Evolutionary conservation across 2,888 invertebrate genomes (phyloP).

Genomic region (Onthophagus sagittarius): DNA sequence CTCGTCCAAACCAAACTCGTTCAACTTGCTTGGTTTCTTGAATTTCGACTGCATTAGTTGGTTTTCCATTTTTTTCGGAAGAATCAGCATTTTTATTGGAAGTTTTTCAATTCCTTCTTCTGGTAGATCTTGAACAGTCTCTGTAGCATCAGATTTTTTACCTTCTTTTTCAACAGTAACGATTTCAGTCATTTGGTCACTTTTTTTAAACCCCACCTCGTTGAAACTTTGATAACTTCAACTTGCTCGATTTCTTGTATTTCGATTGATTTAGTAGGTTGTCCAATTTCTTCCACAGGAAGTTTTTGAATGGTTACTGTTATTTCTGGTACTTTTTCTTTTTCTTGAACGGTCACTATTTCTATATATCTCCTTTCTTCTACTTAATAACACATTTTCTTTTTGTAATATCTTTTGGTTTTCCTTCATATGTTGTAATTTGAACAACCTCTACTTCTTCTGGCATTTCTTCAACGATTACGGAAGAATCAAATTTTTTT

Average conservation of each 20-base stretch:
- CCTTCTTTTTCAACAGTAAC: constrained; percentile 46
- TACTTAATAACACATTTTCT: constrained; percentile 44
- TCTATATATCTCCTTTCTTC: constrained; percentile 38
- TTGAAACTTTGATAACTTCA: constrained; percentile 40
- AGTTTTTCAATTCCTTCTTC: constrained; percentile 34
- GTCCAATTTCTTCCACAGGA: constrained; percentile 34
- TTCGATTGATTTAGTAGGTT: constrained; percentile 24
- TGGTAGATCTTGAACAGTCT: constrained; percentile 35
- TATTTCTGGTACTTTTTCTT: constrained; percentile 46
- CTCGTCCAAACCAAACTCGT: too few species aligned
- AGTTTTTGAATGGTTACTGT: constrained; percentile 46
- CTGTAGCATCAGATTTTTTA: constrained; percentile 42
- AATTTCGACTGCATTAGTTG: constrained; percentile 28
- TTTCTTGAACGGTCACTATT: constrained; percentile 44
- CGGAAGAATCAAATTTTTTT: constrained; percentile 14
- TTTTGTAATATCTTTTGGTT: constrained; percentile 36
- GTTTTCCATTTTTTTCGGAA: too few species aligned
- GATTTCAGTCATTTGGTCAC: constrained; percentile 42
- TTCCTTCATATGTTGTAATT: constrained; percentile 36
- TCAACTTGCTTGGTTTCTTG: constrained; percentile 24
- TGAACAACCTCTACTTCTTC: constrained; percentile 40
- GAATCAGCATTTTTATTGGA: constrained; percentile 46
- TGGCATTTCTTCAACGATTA: constrained; percentile 38
- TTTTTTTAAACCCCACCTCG: constrained; percentile 41
- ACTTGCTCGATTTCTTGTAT: constrained; percentile 39